Evolutionary conservation across 1,140 invertebrate species (phyloP).

Genomic region (Megalonaias nervosa): DNA sequence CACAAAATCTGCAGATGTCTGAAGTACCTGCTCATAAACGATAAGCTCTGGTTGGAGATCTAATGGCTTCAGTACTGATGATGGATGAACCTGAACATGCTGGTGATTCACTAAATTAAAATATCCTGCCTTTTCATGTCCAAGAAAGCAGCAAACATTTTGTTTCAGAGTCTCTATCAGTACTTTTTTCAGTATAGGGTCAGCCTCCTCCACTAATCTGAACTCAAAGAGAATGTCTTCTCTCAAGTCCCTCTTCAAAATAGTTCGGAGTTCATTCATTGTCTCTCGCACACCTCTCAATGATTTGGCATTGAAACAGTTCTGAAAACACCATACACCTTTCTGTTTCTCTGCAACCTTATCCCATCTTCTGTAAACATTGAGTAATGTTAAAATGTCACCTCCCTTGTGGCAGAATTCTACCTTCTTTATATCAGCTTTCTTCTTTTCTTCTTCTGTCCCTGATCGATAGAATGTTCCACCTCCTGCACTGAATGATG

Average conservation of each 20-base stretch:
- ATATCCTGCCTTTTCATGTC: slow-evolving; percentile 58
- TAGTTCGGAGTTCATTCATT: slow-evolving; percentile 48
- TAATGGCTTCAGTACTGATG: slow-evolving; percentile 45
- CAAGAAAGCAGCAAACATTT: slow-evolving; percentile 55
- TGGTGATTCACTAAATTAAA: slow-evolving; percentile 37
- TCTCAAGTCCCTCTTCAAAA: slow-evolving; percentile 50
- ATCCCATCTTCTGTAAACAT: slow-evolving; percentile 81
- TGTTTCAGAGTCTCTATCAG: slow-evolving; percentile 40
- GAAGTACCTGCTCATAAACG: slow-evolving; percentile 49
- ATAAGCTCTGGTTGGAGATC: slow-evolving; percentile 54
- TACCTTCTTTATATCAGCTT: slow-evolving; percentile 80
- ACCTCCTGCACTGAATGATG: slow-evolving; percentile 42
- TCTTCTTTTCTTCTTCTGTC: slow-evolving; percentile 77
- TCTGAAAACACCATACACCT: slow-evolving; percentile 54
- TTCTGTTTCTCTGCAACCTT: slow-evolving; percentile 45
- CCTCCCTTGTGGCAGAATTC: slow-evolving; percentile 82
- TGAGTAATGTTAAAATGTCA: slow-evolving; percentile 93
- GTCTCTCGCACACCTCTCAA: slow-evolving; percentile 51
- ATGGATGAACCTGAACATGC: slow-evolving; percentile 58
- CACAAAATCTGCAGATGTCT: slow-evolving; percentile 60
- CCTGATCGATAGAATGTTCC: slow-evolving; percentile 55
- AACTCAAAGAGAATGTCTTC: slow-evolving; percentile 41
- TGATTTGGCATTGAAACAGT: slow-evolving; percentile 61
- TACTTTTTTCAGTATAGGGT: slow-evolving; percentile 37
- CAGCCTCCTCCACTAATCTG: slow-evolving; percentile 16